Conservation (phyloP, 2,113 vertebrate genomes). For the Macrotus californicus region DNA sequence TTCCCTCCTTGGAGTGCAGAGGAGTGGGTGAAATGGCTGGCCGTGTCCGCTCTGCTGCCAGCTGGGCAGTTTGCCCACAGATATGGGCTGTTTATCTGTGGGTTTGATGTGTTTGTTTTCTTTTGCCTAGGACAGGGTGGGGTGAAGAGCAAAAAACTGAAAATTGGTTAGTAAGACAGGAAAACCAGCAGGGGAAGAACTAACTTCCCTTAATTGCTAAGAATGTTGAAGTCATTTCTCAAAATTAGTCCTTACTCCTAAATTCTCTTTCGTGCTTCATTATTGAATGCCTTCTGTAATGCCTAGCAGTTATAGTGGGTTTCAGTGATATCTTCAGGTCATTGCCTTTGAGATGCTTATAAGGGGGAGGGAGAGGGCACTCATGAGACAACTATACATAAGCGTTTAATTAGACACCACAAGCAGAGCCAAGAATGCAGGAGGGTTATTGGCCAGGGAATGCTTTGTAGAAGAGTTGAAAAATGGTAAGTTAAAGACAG, state of each 20-base stretch:
- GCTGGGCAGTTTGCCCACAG: conserved; percentile 21
- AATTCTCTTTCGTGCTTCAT: background rate
- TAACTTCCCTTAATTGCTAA: background rate
- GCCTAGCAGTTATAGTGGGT: background rate
- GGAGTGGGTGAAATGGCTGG: background rate
- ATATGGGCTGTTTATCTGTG: background rate
- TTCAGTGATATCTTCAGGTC: background rate
- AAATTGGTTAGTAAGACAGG: background rate
- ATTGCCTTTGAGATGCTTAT: background rate
- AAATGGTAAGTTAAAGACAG: background rate
- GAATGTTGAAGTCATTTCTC: background rate
- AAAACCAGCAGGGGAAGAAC: conserved; percentile 1
- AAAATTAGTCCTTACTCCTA: background rate
- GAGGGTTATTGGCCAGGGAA: background rate
- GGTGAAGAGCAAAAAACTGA: background rate
- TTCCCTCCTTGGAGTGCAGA: background rate
- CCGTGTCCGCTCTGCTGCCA: background rate
- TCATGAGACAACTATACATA: background rate
- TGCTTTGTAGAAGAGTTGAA: background rate
- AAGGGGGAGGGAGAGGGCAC: rapidly evolving
- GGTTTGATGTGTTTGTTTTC: conserved; percentile 41
- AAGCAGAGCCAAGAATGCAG: background rate
- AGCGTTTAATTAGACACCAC: background rate
- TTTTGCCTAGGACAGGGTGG: background rate
- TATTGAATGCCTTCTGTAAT: background rate